Evolutionary conservation across 2,797 vertebrate genomes (phyloP), one percentile per base, ranked within the genome.

Genomic region (Takifugu rubripes): DNA sequence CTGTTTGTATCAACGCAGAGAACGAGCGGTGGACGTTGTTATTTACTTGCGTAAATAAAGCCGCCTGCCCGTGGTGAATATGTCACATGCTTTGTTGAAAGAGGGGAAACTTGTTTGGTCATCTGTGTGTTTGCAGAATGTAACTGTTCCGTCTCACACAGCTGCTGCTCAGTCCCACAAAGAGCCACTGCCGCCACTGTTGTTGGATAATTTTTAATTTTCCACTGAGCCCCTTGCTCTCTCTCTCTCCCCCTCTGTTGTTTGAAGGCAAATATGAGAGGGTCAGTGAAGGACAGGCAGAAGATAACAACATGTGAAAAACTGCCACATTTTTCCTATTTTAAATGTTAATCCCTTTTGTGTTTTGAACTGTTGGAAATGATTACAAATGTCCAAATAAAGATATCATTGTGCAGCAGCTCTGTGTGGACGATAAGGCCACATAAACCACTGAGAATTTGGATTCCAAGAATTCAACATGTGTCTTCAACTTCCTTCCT

Each of bases 141-240:
- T 67, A 5, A 75, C 63, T 79, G 79, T 61, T 68, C 55, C 64
- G 61, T 59, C 25, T 75, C 63, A 55, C 49, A 40, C 70, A 64
- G 70, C 61, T 69, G 76, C 71, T 66, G 63, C 56, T 25, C 25
- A 14, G 49, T 52, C 56, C 56, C 42, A 49, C 56, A 73, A 31
- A 67, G 47, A 44, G 46, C 45, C 59, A 50, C 67, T 67, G 51
- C 65, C 61, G 66, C 52, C 46, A 17, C 52, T 66, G 64, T 79
- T 79, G 56, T 65, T 78, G 79, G 77, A 74, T 71, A 77, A 85
- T 84, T 65, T 83, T 85, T 85, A 78, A 84, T 83, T 82, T 80
- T 84, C 77, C 75, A 59, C 61, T 66, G 44, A 36, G 9, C 7
- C 16, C n/a, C 48, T 24, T 21, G 21, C 21, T 21, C 21, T 21